Base-by-base conservation (phyloP, 2,888 invertebrate genomes). In the Mesochorus sp. region DNA sequence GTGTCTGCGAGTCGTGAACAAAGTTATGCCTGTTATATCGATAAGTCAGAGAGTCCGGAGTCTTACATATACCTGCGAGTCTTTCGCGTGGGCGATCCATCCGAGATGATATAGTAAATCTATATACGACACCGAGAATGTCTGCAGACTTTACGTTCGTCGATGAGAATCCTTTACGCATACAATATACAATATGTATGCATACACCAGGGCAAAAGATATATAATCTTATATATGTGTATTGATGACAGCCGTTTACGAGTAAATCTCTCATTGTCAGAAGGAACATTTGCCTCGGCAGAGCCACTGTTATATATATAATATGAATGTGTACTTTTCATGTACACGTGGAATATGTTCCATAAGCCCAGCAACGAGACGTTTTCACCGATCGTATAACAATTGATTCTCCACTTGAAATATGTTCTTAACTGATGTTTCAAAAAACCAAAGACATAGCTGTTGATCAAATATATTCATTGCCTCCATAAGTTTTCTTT, bases 11-110 rank as follows among this genome's bases (percentile, higher is more conserved):
- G 61, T 64, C n/a, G 62, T 62, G 44, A 68, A 76, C 76, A 61
- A 71, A 79, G 71, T 71, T 79, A 67, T 67, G 62, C 47, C 67
- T 67, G 67, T 79, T 67, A 66, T 66, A 79, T 76, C 71, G 66
- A 79, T 79, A 76, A 76, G 67, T 67, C 71, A 79, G 39, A 62
- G 72, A n/a, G n/a, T n/a, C 55, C 71, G 61, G 53, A 49, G 42
- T 53, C 67, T 77, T 62, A 57, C 62, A 72, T 47, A 39, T 53
- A 21, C 39, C 34, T 19, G 59, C 66, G 37, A 72, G 55, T 75
- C 66, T 61, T 67, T 72, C 24, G 61, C 76, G 76, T 77, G 51
- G 67, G 72, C 39, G 76, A 77, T 44, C 21, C 51, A n/a, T 49
- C 47, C 21, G 59, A 47, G 59, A 31, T 67, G 39, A 66, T 61